Percentiles rank a stretch among this genome's conserved stretches.
Evolutionary conservation across 2,113 vertebrate genomes (phyloP).

Genomic region (Pica pica): DNA sequence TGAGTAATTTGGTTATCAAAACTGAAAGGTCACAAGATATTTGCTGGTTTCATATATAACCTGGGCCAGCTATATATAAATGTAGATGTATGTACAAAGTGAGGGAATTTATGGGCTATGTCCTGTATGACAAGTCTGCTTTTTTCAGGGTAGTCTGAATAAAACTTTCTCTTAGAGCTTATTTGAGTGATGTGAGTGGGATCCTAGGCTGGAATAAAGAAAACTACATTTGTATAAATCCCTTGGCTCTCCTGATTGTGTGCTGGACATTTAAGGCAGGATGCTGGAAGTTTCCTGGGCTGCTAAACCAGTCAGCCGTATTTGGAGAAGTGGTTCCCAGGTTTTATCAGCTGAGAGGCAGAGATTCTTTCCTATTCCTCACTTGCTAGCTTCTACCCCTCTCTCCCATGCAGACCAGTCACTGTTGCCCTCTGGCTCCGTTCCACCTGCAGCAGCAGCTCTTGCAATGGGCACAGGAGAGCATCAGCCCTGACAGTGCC

Average conservation of each 20-base stretch:
- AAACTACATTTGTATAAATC: background rate
- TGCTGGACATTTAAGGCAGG: background rate
- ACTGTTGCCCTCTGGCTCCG: background rate
- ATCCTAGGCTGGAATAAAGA: background rate
- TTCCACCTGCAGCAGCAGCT: background rate
- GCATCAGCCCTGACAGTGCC: background rate
- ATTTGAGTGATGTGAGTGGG: background rate
- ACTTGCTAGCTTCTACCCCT: background rate
- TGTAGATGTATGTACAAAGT: background rate
- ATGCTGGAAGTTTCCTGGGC: background rate
- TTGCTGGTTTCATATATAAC: background rate
- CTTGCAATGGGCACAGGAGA: background rate
- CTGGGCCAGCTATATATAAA: background rate
- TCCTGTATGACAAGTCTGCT: background rate
- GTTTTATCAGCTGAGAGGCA: background rate
- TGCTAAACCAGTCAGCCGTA: background rate
- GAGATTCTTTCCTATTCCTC: background rate
- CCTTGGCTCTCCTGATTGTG: accelerated
- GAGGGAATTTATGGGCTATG: background rate
- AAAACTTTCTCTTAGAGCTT: background rate
- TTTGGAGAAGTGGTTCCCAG: background rate
- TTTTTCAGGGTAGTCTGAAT: background rate
- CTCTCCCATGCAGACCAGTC: background rate
- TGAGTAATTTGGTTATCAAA: background rate
- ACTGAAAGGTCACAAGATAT: background rate